These are phyloP conservation scores for Diadegma fenestrale DNA, from an alignment of 2,888 invertebrate genomes.

Conservation along the genomic window DNA sequence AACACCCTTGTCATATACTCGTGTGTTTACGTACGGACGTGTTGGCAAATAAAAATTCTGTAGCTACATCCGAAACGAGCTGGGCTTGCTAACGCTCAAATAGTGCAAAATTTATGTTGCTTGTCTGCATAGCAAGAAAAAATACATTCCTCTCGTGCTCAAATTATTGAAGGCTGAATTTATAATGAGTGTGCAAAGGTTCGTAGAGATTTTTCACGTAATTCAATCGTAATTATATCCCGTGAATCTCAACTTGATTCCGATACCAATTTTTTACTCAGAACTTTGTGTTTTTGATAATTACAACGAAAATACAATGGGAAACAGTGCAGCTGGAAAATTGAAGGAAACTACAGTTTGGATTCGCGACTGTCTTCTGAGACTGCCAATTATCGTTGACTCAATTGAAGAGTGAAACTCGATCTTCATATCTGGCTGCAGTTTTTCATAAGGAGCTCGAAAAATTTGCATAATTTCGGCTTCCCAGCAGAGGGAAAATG, in stretches of 20 bases:
- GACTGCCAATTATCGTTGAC: no score
- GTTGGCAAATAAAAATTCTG: slow-evolving; percentile 27
- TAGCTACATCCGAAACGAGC: slow-evolving; percentile 8
- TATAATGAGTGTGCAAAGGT: not conserved
- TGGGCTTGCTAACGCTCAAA: slow-evolving; percentile 14
- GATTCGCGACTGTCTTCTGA: no score
- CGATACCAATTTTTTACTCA: not conserved
- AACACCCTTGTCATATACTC: slow-evolving; percentile 23
- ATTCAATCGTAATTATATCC: not conserved
- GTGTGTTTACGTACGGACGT: slow-evolving; percentile 32
- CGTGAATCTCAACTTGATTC: not conserved
- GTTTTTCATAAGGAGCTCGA: not conserved
- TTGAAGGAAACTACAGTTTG: no score
- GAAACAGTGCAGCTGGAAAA: not conserved
- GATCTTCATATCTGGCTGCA: not conserved
- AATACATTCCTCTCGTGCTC: slow-evolving; percentile 13
- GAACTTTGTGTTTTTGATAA: not conserved
- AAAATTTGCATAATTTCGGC: not conserved
- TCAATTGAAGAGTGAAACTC: not conserved
- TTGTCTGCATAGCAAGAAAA: slow-evolving; percentile 6
- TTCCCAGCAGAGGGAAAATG: not conserved
- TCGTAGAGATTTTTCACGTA: not conserved
- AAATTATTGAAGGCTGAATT: not conserved
- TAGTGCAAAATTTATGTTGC: slow-evolving; percentile 18
- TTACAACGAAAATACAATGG: not conserved